phyloP scores from a whole-genome alignment of 2,797 vertebrate genomes.

The Arctocebus calabarensis region DNA sequence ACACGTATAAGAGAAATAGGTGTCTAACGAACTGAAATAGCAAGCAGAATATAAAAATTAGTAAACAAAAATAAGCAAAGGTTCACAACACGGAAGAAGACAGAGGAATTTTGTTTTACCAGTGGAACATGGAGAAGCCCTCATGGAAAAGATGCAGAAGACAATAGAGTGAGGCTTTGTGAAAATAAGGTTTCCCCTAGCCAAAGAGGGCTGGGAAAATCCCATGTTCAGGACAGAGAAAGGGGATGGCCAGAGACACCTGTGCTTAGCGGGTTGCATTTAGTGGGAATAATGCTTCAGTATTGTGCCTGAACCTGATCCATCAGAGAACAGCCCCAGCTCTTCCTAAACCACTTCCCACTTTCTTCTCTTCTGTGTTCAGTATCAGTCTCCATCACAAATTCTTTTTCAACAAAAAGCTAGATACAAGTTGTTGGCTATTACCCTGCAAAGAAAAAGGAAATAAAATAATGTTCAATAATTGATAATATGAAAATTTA shows the following conservation, averaged over 20 bases:
- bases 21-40: neutral
- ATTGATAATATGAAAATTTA: neutral
- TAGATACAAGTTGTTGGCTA: neutral
- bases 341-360: neutral
- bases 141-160: neutral
- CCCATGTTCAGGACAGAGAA: neutral
- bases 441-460: neutral
- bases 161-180: neutral
- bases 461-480: neutral
- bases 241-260: neutral
- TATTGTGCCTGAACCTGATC: neutral
- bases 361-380: neutral
- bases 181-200: neutral
- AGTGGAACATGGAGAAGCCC: neutral
- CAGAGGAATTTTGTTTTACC: neutral
- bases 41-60: neutral
- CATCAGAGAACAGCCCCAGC: neutral
- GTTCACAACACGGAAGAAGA: neutral
- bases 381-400: neutral
- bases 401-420: neutral
- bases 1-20: neutral
- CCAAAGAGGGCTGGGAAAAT: neutral
- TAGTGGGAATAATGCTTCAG: rapidly evolving
- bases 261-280: neutral
- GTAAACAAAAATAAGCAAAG: neutral